Base-by-base conservation (phyloP, 1,140 invertebrate species). In the Drosophila fuyamai region DNA sequence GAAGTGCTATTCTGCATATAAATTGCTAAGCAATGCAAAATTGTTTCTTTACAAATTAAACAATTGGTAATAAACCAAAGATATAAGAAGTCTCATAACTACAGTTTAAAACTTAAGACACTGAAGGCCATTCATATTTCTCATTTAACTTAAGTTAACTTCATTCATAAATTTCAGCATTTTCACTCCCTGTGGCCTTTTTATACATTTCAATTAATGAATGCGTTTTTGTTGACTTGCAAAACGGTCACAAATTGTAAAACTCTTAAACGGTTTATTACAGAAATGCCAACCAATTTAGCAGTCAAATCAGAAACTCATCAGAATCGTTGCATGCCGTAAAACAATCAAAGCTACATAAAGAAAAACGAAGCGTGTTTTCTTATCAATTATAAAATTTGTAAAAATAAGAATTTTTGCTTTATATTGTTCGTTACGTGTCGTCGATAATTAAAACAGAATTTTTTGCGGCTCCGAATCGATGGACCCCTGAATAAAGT, bases 321-420 rank as follows among this genome's bases (percentile, higher is more conserved):
- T 83, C 79, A 75, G 46, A 58, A 70, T 43, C 46, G 76, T 82
- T 83, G 81, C 80, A 83, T 83, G 80, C 62, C 56, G 47, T 70
- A 41, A 27, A 57, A 27, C 44, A 44, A 53, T 50, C 35, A 36
- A 62, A 44, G 44, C 18, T 50, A 62, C 43, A 29, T 50, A 29
- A 48, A 14, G 18, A 53, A 72, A 51, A 66, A 79, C 23, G 53
- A 57, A 47, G 59, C 46, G 54, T 59, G 38, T 38, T 36, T 9
- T 13, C 59, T 74, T 67, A 48, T 78, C 47, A 29, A 44, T 29
- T 62, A 14, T 16, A 16, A 71, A 76, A 81, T 79, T 63, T 14
- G 41, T 41, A 6, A 43, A 58, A 58, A 50, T 48, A 40, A 57
- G 4, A 14, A 29, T 48, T 70, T 65, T 68, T 27, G 7, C 27